Base-by-base conservation (phyloP, 2,113 vertebrate species). In the Nanorana parkeri region DNA sequence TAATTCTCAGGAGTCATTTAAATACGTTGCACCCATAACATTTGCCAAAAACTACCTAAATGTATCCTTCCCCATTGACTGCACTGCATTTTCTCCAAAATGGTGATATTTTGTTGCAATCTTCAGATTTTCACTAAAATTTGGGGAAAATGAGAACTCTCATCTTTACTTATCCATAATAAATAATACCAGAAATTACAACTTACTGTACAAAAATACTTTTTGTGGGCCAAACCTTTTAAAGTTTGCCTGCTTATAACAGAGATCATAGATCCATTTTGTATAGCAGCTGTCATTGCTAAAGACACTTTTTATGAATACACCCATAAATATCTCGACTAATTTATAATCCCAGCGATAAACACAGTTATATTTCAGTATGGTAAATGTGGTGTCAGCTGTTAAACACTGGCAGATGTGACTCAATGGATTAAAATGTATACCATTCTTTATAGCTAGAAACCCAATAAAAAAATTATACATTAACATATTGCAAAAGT, bases 261-360 rank as follows among this genome's bases (percentile, higher is more conserved):
- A 58, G 13, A 58, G 10, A 56, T 29, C 24, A 32, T 58, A 58
- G 13, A 56, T 52, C 23, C 54, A 54, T 19, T 56, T 11, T 23
- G 19, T 29, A 32, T 21, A n/a, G 26, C 17, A 58, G 17, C 17
- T 56, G 69, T 72, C 51, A 58, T 26, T 15, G 17, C 55, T 58
- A 56, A 73, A 28, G 69, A 56, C 54, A 73, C 54, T 21, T 73
- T 47, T 73, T 56, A 56, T 73, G 69, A 73, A 73, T 4, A 28
- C 26, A 32, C 24, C 28, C 55, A 73, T 73, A 73, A 58, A 73
- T 73, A 29, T 73, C 24, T 20, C 58, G 19, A 73, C 47, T 72
- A 58, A 32, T 58, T 73, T 58, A 72, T 72, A 20, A 28, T 24
- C n/a, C 8, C 19, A 21, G 54, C 32, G 29, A 73, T 73, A 73